Percentiles rank a stretch among this genome's conserved stretches.
Conservation (phyloP, 1,140 invertebrate species). For the Kradibia gibbosae region DNA sequence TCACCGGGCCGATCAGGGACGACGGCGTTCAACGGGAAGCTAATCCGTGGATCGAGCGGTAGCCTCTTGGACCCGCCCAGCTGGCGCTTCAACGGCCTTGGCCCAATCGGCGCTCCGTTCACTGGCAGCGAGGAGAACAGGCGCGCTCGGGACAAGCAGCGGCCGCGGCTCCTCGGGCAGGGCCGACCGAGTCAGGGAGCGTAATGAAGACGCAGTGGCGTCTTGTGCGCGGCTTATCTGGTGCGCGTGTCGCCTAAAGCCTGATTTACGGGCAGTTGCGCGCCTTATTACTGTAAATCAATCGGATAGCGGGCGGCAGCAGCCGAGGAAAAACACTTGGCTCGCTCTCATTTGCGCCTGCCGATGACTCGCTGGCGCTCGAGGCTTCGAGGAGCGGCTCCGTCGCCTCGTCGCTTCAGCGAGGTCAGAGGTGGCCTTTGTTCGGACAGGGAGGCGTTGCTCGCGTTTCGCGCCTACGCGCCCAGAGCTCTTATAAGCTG, state of each 20-base stretch:
- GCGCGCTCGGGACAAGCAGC: no score
- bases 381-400: no score
- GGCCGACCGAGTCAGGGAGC: neutral
- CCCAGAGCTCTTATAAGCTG: no score
- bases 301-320: constrained; percentile 45
- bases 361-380: no score
- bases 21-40: constrained; percentile 68
- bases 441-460: no score
- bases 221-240: constrained; percentile 34
- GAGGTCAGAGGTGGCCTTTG: no score
- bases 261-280: constrained; percentile 71
- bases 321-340: constrained; percentile 18
- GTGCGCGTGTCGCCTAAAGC: constrained; percentile 55
- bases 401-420: no score
- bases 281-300: constrained; percentile 61
- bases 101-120: neutral
- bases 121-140: neutral
- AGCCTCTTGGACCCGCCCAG: constrained; percentile 54
- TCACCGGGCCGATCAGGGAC: constrained; percentile 59
- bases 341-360: neutral
- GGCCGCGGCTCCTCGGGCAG: no score
- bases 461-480: no score
- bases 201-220: neutral
- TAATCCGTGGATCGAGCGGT: constrained; percentile 65
- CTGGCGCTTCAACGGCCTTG: constrained; percentile 63